Conservation (phyloP, 2,888 invertebrate genomes). For the Ophion costatus region DNA sequence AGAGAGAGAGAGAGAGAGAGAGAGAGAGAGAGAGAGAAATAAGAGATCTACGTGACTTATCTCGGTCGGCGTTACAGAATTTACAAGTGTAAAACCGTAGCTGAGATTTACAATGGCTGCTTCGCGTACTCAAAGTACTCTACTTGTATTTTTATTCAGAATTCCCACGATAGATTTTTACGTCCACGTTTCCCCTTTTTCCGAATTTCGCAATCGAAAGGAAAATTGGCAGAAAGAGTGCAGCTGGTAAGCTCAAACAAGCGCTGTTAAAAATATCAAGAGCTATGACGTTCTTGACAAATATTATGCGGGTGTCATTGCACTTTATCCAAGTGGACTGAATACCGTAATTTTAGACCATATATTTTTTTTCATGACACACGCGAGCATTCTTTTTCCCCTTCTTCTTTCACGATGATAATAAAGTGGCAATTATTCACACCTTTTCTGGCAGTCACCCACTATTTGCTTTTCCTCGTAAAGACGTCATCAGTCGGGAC, state of each 20-base stretch:
- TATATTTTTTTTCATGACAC: not conserved
- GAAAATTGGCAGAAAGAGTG: not conserved
- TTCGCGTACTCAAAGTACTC: not conserved
- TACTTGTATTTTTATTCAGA: not conserved
- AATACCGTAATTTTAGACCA: not conserved
- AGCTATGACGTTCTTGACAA: not conserved
- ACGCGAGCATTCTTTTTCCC: not conserved
- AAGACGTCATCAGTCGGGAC: conserved; percentile 35
- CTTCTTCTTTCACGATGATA: conserved; percentile 9
- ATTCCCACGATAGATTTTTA: not conserved
- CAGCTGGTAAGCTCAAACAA: not conserved
- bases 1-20: not conserved
- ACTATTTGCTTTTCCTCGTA: conserved; percentile 46
- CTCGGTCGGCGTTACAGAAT: conserved; percentile 12
- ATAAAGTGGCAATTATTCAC: conserved; percentile 49
- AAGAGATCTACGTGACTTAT: conserved; percentile 22
- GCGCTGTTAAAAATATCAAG: not conserved
- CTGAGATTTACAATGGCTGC: conserved; percentile 2
- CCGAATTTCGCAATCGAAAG: not conserved
- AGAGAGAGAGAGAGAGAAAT: not conserved
- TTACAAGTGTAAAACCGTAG: conserved; percentile 22
- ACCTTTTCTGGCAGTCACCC: conserved; percentile 20
- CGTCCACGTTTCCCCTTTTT: not conserved
- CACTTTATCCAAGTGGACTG: not conserved
- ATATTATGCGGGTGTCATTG: conserved; percentile 11